These are phyloP conservation scores for Calypte anna DNA, from an alignment of 2,113 vertebrate genomes.

Conservation along the genomic window DNA sequence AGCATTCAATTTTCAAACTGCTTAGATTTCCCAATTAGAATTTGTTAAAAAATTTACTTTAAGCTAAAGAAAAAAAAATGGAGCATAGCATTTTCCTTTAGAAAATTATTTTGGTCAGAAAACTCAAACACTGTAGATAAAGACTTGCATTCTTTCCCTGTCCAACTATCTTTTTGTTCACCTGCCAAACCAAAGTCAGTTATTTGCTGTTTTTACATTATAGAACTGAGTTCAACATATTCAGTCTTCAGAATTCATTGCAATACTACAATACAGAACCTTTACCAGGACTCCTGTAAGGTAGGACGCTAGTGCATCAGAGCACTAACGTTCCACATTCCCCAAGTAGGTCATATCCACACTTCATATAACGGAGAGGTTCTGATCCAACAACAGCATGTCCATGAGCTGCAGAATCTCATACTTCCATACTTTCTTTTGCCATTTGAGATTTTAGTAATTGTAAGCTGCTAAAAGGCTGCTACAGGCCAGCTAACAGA, in stretches of 20 bases:
- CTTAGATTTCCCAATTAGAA: neutral
- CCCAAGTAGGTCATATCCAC: neutral
- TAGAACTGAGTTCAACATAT: neutral
- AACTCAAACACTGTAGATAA: neutral
- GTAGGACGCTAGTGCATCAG: neutral
- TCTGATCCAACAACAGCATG: accelerated
- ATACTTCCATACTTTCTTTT: neutral
- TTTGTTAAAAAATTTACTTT: neutral
- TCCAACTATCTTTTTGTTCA: neutral
- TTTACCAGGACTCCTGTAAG: neutral
- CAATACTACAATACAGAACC: accelerated
- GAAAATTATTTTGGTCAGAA: neutral
- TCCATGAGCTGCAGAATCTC: too few relatives aligned
- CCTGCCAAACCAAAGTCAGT: neutral
- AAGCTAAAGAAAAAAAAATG: neutral
- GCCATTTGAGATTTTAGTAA: neutral
- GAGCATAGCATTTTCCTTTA: neutral
- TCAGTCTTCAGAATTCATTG: neutral
- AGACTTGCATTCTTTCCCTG: neutral
- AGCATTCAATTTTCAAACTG: neutral
- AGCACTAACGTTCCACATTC: neutral
- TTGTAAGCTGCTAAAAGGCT: neutral
- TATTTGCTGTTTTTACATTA: neutral
- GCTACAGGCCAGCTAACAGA: neutral
- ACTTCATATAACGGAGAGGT: neutral